Evolutionary conservation across 1,140 invertebrate genomes (phyloP).

Genomic region (Diploscapter pachys): DNA sequence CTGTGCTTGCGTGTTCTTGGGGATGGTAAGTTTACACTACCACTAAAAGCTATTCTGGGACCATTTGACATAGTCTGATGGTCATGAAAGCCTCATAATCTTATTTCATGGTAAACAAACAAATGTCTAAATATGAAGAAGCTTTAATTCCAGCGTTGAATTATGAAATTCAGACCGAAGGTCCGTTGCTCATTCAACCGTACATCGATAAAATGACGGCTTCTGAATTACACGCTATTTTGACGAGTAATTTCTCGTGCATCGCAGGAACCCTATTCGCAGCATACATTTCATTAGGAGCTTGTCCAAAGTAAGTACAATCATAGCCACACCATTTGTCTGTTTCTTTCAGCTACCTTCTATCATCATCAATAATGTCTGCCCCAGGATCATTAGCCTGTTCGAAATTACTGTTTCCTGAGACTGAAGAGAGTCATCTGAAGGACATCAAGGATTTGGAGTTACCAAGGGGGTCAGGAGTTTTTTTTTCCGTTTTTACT

Average conservation of each 20-base stretch:
- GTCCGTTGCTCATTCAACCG: constrained; percentile 79
- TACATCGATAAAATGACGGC: constrained; percentile 77
- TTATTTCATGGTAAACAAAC: too few species aligned
- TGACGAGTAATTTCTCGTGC: constrained; percentile 88
- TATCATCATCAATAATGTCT: constrained; percentile 55
- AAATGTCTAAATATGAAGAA: too few species aligned
- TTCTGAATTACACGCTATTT: constrained; percentile 86
- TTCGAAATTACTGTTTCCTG: constrained; percentile 49
- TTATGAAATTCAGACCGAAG: constrained; percentile 71
- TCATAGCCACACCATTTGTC: not conserved
- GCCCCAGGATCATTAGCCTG: constrained; percentile 55
- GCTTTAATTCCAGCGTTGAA: too few species aligned
- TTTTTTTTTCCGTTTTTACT: not conserved
- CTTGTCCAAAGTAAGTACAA: constrained; percentile 67
- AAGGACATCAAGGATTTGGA: constrained; percentile 48
- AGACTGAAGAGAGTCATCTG: constrained; percentile 74
- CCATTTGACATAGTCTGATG: too few species aligned
- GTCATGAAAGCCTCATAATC: too few species aligned
- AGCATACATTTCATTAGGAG: constrained; percentile 84
- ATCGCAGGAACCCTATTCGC: constrained; percentile 88
- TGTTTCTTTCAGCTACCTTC: constrained; percentile 20
- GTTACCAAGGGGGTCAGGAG: constrained; percentile 50
- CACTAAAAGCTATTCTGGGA: too few species aligned
- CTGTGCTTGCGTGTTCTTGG: constrained; percentile 84
- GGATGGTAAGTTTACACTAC: constrained; percentile 51